Conservation (phyloP, 2,113 vertebrate genomes). For the Anoplopoma fimbria region DNA sequence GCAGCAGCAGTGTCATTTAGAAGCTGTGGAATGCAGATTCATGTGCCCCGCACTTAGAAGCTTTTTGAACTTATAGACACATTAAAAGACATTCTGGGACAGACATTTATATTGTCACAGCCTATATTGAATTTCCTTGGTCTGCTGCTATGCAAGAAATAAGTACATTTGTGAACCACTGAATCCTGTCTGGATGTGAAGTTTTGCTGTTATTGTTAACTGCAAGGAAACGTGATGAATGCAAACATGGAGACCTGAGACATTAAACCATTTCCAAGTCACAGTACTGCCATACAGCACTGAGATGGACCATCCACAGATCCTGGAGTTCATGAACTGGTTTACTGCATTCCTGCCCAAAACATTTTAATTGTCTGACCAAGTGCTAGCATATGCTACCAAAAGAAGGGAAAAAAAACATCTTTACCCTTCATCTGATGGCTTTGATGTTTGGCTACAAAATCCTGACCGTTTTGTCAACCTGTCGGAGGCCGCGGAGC, state of each 20-base stretch:
- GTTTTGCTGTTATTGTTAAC: slow-evolving; percentile 16
- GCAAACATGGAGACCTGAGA: not conserved
- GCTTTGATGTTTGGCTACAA: slow-evolving; percentile 57
- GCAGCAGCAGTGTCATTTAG: slow-evolving; percentile 60
- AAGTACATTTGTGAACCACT: slow-evolving; percentile 21
- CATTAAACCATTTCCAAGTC: slow-evolving; percentile 12
- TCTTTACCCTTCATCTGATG: slow-evolving; percentile 38
- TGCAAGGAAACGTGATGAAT: slow-evolving; percentile 24
- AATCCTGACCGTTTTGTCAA: slow-evolving; percentile 62
- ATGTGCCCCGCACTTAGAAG: slow-evolving; percentile 31
- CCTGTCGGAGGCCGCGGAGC: slow-evolving; percentile 38
- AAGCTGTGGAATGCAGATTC: slow-evolving; percentile 67
- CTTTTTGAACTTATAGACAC: slow-evolving; percentile 54
- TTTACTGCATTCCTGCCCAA: slow-evolving; percentile 19
- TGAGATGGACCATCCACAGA: slow-evolving; percentile 9
- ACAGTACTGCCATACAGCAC: not conserved
- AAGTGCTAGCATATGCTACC: slow-evolving; percentile 39
- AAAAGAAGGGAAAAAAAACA: not conserved
- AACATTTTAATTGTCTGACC: slow-evolving; percentile 33
- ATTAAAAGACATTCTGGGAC: slow-evolving; percentile 52
- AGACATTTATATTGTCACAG: slow-evolving; percentile 63
- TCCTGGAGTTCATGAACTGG: slow-evolving; percentile 35
- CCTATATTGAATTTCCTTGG: slow-evolving; percentile 47
- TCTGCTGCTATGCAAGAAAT: slow-evolving; percentile 29
- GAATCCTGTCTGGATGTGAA: not conserved